Base-by-base conservation (phyloP, 2,888 invertebrate species). In the Gari tellinella region DNA sequence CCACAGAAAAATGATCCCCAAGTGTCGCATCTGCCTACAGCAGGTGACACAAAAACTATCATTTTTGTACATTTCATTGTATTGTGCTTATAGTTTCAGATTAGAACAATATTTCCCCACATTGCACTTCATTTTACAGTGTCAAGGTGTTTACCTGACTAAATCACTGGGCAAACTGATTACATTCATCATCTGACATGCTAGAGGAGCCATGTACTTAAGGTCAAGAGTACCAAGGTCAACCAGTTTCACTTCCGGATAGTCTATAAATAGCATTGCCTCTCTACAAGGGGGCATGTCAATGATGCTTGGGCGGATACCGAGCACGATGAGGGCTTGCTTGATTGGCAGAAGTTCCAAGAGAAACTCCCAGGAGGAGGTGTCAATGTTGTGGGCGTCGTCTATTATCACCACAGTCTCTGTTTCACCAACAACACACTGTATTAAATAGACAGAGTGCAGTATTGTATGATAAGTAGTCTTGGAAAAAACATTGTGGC, bases 301-400 rank as follows among this genome's bases (percentile, higher is more conserved):
- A 21, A 82, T 63, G 5, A 78, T 64, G 14, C 56, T 57, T 0
- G 85, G 83, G 17, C 82, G 37, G 14, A 81, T 53, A 3, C 81
- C 65, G n/a, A 81, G 51, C 0, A 84, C 73, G 19, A 84, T 69
- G 14, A 86, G 57, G 7, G 70, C 52, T 4, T 75, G 51, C 21
- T 67, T 48, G 12, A 76, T 52, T 15, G 58, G 46, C n/a, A 76
- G 61, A 15, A 89, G 74, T 25, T 77, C 73, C 12, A 58, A 69
- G 2, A 93, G 58, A 53, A 93, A 89, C 26, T 91, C 87, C 91
- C 93, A 92, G 4, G 93, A 92, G 10, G 86, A 76, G 0, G 81
- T 69, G 79, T 93, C 93, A 68, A 93, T 87, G 69, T 93, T 92
- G 72, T 95, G 94, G 0, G 93, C 94, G 77, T 94, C 94, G 77